phyloP scores from a whole-genome alignment of 2,113 vertebrate genomes.

The Tupaia tana region DNA sequence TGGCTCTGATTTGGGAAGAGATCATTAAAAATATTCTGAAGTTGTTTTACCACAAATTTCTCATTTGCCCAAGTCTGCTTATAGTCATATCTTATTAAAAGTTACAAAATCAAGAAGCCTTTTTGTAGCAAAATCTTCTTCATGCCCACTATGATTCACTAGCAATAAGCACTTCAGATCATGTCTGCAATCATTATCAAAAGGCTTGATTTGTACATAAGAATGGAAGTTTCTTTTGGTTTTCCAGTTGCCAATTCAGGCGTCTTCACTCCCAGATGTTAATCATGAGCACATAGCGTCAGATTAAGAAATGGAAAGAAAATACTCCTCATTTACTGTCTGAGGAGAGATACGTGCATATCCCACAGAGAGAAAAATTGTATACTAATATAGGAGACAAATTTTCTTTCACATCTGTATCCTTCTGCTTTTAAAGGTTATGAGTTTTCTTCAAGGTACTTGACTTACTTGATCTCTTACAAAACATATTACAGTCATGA shows the following conservation, averaged over 20 bases:
- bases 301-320: slow-evolving; percentile 52
- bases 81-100: slow-evolving; percentile 47
- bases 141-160: slow-evolving; percentile 66
- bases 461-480: not conserved
- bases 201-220: slow-evolving; percentile 70
- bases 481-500: not conserved
- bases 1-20: not conserved
- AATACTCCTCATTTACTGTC: slow-evolving; percentile 49
- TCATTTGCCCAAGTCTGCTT: not conserved
- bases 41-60: not conserved
- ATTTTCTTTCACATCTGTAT: slow-evolving; percentile 25
- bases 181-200: slow-evolving; percentile 76
- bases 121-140: slow-evolving; percentile 53
- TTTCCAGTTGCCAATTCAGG: slow-evolving; percentile 70
- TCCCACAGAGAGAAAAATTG: slow-evolving; percentile 47
- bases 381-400: not conserved
- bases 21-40: not conserved
- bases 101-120: slow-evolving; percentile 47
- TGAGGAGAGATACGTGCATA: slow-evolving; percentile 25
- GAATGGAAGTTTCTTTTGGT: slow-evolving; percentile 63
- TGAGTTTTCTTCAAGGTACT: not conserved
- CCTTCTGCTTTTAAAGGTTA: not conserved
- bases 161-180: slow-evolving; percentile 52
- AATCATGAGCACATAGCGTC: slow-evolving; percentile 60
- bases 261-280: slow-evolving; percentile 72